Base-by-base conservation (phyloP, 2,888 invertebrate genomes). In the Clistopyga incitator region DNA sequence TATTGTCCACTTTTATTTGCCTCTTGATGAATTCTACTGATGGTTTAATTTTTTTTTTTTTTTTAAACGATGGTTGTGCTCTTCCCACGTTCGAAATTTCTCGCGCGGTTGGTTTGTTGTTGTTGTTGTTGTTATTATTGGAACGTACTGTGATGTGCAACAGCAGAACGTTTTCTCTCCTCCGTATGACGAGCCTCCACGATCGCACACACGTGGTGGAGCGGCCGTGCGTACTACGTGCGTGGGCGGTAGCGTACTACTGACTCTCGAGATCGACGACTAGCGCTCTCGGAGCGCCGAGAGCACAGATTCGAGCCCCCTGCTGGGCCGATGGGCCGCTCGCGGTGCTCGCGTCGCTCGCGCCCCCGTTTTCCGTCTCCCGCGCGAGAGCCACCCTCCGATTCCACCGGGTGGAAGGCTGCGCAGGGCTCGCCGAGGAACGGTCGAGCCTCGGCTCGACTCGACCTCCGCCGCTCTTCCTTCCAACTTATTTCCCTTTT, bases 181-280 rank as follows among this genome's bases (percentile, higher is more conserved):
- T n/a, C 86, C 67, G 47, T 81, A 45, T 78, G 67, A 23, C 72
- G 34, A 75, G 94, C 94, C 92, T 94, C 94, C 87, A 94, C 94
- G 84, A 94, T 94, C 81, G 74, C 72, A 74, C 77, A 80, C 80
- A 93, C 94, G 59, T 92, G 94, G 93, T 92, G 90, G 88, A 89
- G 91, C 92, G 88, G 90, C 89, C 92, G 94, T 94, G 94, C 94
- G 94, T 94, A 94, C 93, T 94, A 94, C 93, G 94, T 94, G 93
- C 93, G 94, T 93, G 94, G 91, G 91, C 89, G 91, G 93, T 93
- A 93, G 93, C 93, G 93, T 93, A 94, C 91, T 90, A 93, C 90
- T 91, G 91, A 91, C 90, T 91, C 90, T 90, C 89, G 88, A 64
- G 61, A 81, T 75, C 78, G 77, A 71, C 84, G 81, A 75, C 64